phyloP scores from a whole-genome alignment of 2,888 invertebrate genomes.

The Harpagoxenus sublaevis region DNA sequence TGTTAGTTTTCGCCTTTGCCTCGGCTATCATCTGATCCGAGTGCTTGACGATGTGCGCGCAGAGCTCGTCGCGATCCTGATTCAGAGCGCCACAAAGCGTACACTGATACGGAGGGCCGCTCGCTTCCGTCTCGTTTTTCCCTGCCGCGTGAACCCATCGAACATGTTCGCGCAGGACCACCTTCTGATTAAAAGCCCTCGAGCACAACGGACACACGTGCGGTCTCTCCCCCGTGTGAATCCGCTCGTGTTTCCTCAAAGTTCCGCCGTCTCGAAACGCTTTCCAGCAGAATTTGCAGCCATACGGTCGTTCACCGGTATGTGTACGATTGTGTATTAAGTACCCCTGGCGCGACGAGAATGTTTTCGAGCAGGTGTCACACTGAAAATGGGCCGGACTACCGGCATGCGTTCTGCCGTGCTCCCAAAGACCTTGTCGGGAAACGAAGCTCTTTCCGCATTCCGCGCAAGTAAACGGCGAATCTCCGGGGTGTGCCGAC shows the following conservation, averaged over 20 bases:
- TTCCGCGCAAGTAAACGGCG: slow-evolving; percentile 85
- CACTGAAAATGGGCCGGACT: slow-evolving; percentile 86
- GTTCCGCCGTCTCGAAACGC: slow-evolving; percentile 88
- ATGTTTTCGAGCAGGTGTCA: slow-evolving; percentile 87
- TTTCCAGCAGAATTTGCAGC: slow-evolving; percentile 87
- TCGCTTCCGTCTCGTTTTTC: slow-evolving; percentile 83
- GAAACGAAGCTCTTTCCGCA: slow-evolving; percentile 87
- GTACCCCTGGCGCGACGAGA: slow-evolving; percentile 87
- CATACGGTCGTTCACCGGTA: slow-evolving; percentile 87
- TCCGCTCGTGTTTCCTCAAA: slow-evolving; percentile 87
- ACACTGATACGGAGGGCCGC: slow-evolving; percentile 85
- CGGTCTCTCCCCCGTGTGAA: slow-evolving; percentile 87
- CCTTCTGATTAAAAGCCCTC: slow-evolving; percentile 88
- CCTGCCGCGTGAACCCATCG: slow-evolving; percentile 87
- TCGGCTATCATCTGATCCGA: slow-evolving; percentile 87
- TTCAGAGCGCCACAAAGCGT: slow-evolving; percentile 86
- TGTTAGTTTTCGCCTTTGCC: slow-evolving; percentile 84
- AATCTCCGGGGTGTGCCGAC: slow-evolving; percentile 85
- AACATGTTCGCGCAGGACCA: slow-evolving; percentile 87
- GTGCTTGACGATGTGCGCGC: slow-evolving; percentile 87
- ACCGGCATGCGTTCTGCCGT: slow-evolving; percentile 85
- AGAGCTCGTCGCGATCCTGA: slow-evolving; percentile 87
- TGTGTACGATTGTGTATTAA: slow-evolving; percentile 87
- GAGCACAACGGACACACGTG: slow-evolving; percentile 87
- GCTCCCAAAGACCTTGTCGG: slow-evolving; percentile 86